These are phyloP conservation scores for Cyanoramphus novaezelandiae DNA, from an alignment of 2,113 vertebrate genomes.

Conservation along the genomic window DNA sequence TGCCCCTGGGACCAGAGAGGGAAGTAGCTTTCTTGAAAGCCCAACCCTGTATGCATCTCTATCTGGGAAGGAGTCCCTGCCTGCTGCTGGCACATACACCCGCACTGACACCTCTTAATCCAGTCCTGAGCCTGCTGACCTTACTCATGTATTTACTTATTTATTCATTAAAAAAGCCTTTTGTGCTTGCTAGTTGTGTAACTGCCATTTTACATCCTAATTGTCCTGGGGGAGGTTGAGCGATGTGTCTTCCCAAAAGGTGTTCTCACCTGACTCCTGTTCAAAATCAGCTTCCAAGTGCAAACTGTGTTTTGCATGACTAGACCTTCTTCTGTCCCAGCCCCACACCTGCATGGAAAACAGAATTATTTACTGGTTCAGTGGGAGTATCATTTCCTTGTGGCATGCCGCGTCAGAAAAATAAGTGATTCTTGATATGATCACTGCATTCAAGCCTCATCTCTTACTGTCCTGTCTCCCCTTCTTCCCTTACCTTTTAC, in stretches of 20 bases:
- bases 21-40: not conserved
- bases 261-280: not conserved
- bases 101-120: not conserved
- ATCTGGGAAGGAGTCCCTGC: not conserved
- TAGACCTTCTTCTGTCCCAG: not conserved
- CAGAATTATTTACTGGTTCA: constrained; percentile 24
- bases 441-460: not conserved
- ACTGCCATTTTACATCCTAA: not conserved
- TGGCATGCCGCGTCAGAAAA: not conserved
- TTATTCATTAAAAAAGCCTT: not conserved
- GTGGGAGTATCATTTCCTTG: not conserved
- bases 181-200: not conserved
- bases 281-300: not conserved
- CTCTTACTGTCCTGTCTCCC: not conserved
- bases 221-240: not conserved
- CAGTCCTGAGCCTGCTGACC: not conserved
- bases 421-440: not conserved
- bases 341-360: not conserved
- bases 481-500: not conserved
- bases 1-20: not conserved
- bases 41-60: not conserved
- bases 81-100: not conserved
- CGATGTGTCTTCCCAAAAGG: not conserved
- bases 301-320: constrained; percentile 3
- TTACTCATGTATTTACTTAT: not conserved